phyloP scores from a whole-genome alignment of 2,113 vertebrate genomes.

The Climacteris rufus region DNA sequence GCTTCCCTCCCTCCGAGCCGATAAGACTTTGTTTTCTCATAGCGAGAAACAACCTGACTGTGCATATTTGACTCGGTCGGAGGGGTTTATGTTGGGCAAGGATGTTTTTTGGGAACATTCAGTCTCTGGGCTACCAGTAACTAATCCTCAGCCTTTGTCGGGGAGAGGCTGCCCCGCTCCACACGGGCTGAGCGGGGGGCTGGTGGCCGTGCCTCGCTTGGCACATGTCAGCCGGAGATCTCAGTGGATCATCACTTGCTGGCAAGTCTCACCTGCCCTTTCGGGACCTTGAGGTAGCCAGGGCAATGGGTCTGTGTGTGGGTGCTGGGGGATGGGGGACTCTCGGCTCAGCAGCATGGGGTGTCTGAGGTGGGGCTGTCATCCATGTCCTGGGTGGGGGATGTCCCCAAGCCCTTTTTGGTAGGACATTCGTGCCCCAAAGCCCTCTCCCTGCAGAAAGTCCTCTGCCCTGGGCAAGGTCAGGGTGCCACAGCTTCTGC shows the following conservation, averaged over 20 bases:
- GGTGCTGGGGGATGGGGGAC: not conserved
- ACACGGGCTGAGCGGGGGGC: not conserved
- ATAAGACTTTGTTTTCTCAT: not conserved
- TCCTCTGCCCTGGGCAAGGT: not conserved
- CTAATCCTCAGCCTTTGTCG: not conserved
- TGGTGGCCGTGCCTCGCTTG: fast-evolving
- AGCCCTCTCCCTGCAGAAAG: fast-evolving
- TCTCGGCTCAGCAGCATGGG: fast-evolving
- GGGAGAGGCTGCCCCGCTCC: not conserved
- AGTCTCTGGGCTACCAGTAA: not conserved
- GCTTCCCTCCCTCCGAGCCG: not conserved
- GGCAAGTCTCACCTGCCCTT: not conserved
- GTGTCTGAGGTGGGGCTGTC: not conserved
- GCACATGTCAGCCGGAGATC: not conserved
- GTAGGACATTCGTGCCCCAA: fast-evolving
- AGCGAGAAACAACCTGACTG: not conserved
- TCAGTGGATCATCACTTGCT: not conserved
- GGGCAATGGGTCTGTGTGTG: fast-evolving
- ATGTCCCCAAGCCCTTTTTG: not conserved
- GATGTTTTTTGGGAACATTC: not conserved
- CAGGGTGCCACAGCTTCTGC: not conserved
- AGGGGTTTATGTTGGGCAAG: not conserved
- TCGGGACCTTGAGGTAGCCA: not conserved
- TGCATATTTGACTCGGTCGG: not conserved
- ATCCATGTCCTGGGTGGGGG: fast-evolving